A percentile compares a stretch with the other conserved stretches of the same genome.
These are phyloP conservation scores for Phataginus tetradactyla DNA, from an alignment of 2,797 vertebrate species.

Conservation along the genomic window DNA sequence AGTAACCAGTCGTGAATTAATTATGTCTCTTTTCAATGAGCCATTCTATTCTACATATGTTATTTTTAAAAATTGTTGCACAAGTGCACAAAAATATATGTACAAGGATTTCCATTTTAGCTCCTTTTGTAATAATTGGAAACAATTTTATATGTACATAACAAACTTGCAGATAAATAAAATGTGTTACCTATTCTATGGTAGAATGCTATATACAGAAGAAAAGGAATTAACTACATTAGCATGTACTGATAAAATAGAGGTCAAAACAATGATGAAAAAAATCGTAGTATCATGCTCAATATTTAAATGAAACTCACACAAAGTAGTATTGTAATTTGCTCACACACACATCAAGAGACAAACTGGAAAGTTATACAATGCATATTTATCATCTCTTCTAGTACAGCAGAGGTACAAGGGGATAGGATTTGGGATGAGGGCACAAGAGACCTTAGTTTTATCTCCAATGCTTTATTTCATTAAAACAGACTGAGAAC, in stretches of 20 bases:
- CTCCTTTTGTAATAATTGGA: background rate
- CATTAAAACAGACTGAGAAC: background rate
- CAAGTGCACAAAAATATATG: background rate
- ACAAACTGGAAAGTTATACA: background rate
- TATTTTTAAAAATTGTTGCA: background rate
- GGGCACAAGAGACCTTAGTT: background rate
- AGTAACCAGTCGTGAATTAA: background rate
- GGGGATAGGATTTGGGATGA: background rate
- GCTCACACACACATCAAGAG: background rate
- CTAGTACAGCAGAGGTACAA: background rate
- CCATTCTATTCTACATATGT: background rate
- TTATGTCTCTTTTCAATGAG: background rate
- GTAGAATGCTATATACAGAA: background rate
- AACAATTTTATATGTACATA: background rate
- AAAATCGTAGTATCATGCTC: background rate
- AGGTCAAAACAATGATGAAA: background rate
- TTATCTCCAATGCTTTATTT: background rate
- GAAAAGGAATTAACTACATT: background rate
- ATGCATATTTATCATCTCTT: background rate
- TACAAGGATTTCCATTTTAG: background rate
- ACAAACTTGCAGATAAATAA: background rate
- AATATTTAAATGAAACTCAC: background rate
- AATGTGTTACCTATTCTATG: background rate
- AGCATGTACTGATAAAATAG: background rate
- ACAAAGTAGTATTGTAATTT: background rate